Percentiles rank a stretch among this genome's conserved stretches.
Evolutionary conservation across 2,113 vertebrate genomes (phyloP).

Genomic region (Chionomys nivalis): DNA sequence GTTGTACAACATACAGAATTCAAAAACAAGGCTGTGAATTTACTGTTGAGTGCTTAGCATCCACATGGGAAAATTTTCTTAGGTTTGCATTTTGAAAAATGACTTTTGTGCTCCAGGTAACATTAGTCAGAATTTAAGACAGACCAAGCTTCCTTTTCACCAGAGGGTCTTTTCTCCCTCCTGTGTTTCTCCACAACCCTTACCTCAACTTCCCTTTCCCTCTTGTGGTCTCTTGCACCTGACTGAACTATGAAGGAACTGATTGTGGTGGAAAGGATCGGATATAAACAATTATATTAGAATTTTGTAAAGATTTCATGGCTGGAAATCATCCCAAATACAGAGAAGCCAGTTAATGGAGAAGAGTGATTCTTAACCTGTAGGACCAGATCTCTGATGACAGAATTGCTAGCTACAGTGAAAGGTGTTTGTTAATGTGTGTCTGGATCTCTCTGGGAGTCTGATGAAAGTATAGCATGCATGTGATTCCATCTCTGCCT

Average conservation of each 20-base stretch:
- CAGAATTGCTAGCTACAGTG: neutral
- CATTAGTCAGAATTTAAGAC: neutral
- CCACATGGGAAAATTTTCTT: neutral
- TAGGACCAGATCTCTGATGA: neutral
- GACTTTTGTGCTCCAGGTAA: neutral
- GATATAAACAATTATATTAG: neutral
- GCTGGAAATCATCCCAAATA: neutral
- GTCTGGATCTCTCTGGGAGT: neutral
- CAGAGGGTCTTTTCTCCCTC: neutral
- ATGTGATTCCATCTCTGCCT: no score
- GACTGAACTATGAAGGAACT: neutral
- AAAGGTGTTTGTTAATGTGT: neutral
- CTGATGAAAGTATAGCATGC: neutral
- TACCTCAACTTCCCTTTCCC: neutral
- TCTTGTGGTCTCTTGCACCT: neutral
- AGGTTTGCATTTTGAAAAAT: neutral
- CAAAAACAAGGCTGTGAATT: neutral
- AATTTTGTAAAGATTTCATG: neutral
- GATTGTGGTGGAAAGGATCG: neutral
- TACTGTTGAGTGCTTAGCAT: neutral
- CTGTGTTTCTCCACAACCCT: neutral
- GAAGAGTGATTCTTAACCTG: neutral
- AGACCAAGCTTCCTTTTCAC: neutral
- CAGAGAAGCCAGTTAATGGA: neutral
- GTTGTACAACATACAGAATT: conserved; percentile 18